These are phyloP conservation scores for Rhadinocentrus ornatus DNA, from an alignment of 2,797 vertebrate species.

Conservation along the genomic window DNA sequence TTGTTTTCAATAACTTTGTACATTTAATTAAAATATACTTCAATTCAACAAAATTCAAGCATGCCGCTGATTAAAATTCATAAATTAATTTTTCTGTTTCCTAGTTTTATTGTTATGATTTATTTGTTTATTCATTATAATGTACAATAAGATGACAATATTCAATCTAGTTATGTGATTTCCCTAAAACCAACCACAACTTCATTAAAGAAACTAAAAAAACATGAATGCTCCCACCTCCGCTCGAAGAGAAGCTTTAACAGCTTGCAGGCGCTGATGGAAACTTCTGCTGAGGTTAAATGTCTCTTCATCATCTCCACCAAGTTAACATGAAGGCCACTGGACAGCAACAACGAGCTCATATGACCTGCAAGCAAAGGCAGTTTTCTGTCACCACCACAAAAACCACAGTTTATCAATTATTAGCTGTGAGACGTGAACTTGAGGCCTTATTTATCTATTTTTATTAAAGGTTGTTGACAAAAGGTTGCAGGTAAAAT, in stretches of 20 bases:
- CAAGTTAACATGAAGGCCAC: constrained; percentile 93
- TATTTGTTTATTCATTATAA: not conserved
- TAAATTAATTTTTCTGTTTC: not conserved
- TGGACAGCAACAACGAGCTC: constrained; percentile 86
- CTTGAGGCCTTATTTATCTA: too few species aligned
- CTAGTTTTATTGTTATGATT: not conserved
- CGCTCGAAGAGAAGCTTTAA: constrained; percentile 89
- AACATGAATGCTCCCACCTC: constrained; percentile 79
- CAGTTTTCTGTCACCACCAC: not conserved
- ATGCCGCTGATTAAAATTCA: not conserved
- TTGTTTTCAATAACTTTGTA: too few species aligned
- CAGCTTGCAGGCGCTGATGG: constrained; percentile 89
- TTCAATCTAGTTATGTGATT: not conserved
- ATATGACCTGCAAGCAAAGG: constrained; percentile 83
- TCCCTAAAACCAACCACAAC: not conserved
- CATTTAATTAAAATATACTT: too few species aligned
- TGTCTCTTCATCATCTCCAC: constrained; percentile 93
- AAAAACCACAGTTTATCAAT: too few species aligned
- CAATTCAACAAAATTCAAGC: too few species aligned
- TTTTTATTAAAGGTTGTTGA: too few species aligned
- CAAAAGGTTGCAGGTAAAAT: too few species aligned
- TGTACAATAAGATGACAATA: too few species aligned
- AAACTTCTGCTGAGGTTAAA: constrained; percentile 81
- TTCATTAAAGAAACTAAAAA: too few species aligned
- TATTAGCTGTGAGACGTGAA: too few species aligned